A percentile compares a stretch with the other conserved stretches of the same genome.
Conservation (phyloP, 1,140 invertebrate species). For the Eufriesea mexicana region DNA sequence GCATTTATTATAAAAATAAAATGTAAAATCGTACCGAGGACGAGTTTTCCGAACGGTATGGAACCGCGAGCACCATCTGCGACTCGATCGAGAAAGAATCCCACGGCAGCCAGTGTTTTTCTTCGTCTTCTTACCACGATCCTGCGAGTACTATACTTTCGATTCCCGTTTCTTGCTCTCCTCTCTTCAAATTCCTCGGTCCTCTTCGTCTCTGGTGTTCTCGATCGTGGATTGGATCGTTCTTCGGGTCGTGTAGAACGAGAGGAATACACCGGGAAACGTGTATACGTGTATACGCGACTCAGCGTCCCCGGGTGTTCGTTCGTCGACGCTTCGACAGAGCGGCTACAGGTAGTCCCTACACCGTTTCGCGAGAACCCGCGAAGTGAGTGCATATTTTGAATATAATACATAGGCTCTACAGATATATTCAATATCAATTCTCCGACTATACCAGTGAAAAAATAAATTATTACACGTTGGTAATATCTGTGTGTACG, state of each 20-base stretch:
- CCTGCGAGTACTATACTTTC: too few species aligned
- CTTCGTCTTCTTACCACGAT: not conserved
- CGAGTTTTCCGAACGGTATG: slow-evolving; percentile 74
- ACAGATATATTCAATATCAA: slow-evolving; percentile 81
- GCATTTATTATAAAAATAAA: slow-evolving; percentile 82
- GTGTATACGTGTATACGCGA: not conserved
- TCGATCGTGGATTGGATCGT: not conserved
- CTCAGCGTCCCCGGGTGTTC: slow-evolving; percentile 21
- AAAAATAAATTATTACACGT: slow-evolving; percentile 83
- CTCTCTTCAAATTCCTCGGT: not conserved
- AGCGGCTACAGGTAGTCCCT: slow-evolving; percentile 44
- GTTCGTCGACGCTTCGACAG: slow-evolving; percentile 35
- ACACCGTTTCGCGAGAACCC: slow-evolving; percentile 70
- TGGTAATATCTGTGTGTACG: slow-evolving; percentile 77
- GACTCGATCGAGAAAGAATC: slow-evolving; percentile 36
- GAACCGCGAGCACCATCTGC: slow-evolving; percentile 57
- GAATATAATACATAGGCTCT: slow-evolving; percentile 82
- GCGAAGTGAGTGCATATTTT: slow-evolving; percentile 78
- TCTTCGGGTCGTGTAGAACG: not conserved
- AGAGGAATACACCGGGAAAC: not conserved
- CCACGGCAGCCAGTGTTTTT: not conserved
- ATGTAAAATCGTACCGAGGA: slow-evolving; percentile 80
- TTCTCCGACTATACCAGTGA: slow-evolving; percentile 81
- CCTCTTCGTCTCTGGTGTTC: not conserved
- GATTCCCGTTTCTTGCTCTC: too few species aligned